phyloP scores from a whole-genome alignment of 37 sponge, comb jelly and placozoan genomes.

The Theonella swinhoei region DNA sequence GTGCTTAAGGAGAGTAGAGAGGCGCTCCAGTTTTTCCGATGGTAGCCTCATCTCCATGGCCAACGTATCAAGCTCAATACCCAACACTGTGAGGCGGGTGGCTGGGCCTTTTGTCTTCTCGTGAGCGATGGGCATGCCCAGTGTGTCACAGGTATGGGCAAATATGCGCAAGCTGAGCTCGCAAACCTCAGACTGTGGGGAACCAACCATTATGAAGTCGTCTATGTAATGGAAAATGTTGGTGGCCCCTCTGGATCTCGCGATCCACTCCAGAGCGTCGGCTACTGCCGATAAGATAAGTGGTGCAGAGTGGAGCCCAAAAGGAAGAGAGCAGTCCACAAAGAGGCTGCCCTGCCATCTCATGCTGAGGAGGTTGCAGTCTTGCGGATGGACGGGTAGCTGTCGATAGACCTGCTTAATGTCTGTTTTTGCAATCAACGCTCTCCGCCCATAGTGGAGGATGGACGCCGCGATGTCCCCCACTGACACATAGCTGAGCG shows the following conservation, averaged over 20 bases:
- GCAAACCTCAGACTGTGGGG: neutral
- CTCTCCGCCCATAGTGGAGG: neutral
- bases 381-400: conserved; percentile 9
- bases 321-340: neutral
- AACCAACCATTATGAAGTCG: conserved; percentile 6
- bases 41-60: neutral
- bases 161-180: neutral
- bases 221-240: conserved; percentile 6
- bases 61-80: conserved; percentile 4
- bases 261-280: conserved; percentile 16
- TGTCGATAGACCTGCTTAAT: conserved; percentile 5
- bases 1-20: neutral
- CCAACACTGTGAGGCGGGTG: neutral
- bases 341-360: conserved; percentile 10
- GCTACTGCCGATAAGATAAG: neutral
- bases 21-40: neutral
- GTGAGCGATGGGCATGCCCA: conserved; percentile 3
- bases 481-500: conserved; percentile 9
- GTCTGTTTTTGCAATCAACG: conserved; percentile 17
- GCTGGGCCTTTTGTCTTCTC: conserved; percentile 8
- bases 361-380: neutral
- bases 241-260: neutral
- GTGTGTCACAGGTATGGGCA: neutral
- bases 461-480: neutral
- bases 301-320: too few relatives aligned